Percentiles rank a stretch among this genome's conserved stretches.
Conservation (phyloP, 2,888 invertebrate genomes). For the Phortica magna region DNA sequence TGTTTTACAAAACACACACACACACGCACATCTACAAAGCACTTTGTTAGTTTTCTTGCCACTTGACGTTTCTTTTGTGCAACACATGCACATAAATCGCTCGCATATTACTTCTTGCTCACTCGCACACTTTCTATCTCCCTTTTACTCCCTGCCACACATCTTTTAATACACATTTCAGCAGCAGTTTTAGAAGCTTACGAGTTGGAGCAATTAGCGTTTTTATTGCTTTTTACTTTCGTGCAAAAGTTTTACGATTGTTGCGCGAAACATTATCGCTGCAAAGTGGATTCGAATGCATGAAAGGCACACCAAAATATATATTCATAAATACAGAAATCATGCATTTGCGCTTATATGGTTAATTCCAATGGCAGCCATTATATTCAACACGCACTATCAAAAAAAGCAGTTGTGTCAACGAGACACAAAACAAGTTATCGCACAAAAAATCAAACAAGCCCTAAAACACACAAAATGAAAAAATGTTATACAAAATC, state of each 20-base stretch:
- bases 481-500: constrained; percentile 1
- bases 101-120: neutral
- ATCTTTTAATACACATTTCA: neutral
- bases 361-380: too few species aligned
- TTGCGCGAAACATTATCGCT: neutral
- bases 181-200: neutral
- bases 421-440: too few species aligned
- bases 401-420: too few species aligned
- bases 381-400: too few species aligned
- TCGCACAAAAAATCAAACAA: neutral
- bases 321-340: too few species aligned
- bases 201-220: constrained; percentile 19
- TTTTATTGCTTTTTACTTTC: constrained; percentile 3
- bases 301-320: too few species aligned
- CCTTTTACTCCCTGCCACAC: neutral
- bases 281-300: neutral
- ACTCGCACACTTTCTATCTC: neutral
- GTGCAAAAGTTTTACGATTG: constrained; percentile 15
- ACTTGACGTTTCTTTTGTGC: neutral
- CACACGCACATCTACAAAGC: neutral
- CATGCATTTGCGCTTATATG: too few species aligned
- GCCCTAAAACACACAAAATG: too few species aligned
- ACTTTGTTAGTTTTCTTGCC: neutral
- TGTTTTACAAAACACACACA: neutral
- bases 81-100: neutral